Base-by-base conservation (phyloP, 1,140 invertebrate genomes). In the Rhyzopertha dominica region DNA sequence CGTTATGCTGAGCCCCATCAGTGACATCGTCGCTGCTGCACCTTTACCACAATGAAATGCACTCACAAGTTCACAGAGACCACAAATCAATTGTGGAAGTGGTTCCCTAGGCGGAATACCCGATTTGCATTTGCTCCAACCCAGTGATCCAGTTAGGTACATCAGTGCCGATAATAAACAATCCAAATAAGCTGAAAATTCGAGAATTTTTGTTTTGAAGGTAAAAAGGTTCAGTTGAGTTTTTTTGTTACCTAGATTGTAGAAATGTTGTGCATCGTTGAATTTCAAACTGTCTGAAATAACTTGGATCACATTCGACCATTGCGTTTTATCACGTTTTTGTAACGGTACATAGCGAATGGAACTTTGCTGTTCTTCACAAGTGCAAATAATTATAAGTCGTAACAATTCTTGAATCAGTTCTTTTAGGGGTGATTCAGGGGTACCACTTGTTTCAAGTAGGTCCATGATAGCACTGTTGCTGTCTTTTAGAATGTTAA, bases 1-100 rank as follows among this genome's bases (percentile, higher is more conserved):
- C 0, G 73, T 76, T 32, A 77, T 75, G 5, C 70, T 74, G 7
- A 76, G 53, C 1, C 74, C 75, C 75, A 77, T 76, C 16, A 74
- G 71, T 26, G 71, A 75, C 9, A 67, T 58, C 5, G 67, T 65
- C 5, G 71, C 71, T 18, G 68, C 66, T 1, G 62, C 46, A 4
- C 63, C 63, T 55, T 66, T 67, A 5, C 61, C 61, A 52, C 61
- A 68, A 51, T 76, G 71, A 58, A 78, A 77, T 1, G 74, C 72
- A 13, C 65, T 63, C 2, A 77, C 63, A 1, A 77, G 38, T 53
- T 75, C 70, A 22, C 70, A 72, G 3, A 77, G 58, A 13, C 48
- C 42, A 5, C 29, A 37, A 22, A 63, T 57, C 12, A 65, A 35
- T 10, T 56, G 47, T 29, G 43, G 26, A 20, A 59, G 42, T 12